Percentiles rank a stretch among this genome's conserved stretches.
Conservation (phyloP, 2,888 invertebrate species). For the Acanthosoma haemorrhoidale region DNA sequence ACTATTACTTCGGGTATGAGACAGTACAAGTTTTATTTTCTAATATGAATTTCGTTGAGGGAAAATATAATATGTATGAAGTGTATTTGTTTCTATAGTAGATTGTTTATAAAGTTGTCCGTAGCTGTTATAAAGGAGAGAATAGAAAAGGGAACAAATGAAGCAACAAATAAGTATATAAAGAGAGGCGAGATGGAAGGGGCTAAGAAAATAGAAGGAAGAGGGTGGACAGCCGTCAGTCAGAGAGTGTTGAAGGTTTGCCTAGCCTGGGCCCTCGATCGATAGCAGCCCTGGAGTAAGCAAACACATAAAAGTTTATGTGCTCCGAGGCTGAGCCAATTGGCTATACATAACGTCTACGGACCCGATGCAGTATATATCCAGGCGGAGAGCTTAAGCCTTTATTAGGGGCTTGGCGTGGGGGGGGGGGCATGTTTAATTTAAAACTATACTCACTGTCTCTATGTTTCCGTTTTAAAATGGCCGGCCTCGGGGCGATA, state of each 20-base stretch:
- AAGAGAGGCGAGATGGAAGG: not conserved
- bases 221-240: slow-evolving; percentile 35
- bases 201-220: slow-evolving; percentile 15
- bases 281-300: slow-evolving; percentile 37
- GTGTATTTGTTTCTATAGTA: not conserved
- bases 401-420: slow-evolving; percentile 6
- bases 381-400: slow-evolving; percentile 2
- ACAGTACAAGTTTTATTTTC: no score
- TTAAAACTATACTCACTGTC: slow-evolving; percentile 22
- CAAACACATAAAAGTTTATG: slow-evolving; percentile 42
- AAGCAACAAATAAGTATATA: not conserved
- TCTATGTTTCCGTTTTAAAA: slow-evolving; percentile 27
- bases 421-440: slow-evolving; percentile 24
- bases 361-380: not conserved
- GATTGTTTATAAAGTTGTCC: not conserved
- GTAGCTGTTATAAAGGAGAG: slow-evolving; percentile 8
- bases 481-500: not conserved
- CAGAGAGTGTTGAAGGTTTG: slow-evolving; percentile 30
- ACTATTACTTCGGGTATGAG: no score
- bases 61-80: no score
- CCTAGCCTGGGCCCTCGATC: slow-evolving; percentile 23
- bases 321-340: slow-evolving; percentile 21
- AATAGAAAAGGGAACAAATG: slow-evolving; percentile 9
- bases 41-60: no score
- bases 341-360: slow-evolving; percentile 29